These are phyloP conservation scores for Engystomops pustulosus DNA, from an alignment of 2,113 vertebrate species.

Conservation along the genomic window DNA sequence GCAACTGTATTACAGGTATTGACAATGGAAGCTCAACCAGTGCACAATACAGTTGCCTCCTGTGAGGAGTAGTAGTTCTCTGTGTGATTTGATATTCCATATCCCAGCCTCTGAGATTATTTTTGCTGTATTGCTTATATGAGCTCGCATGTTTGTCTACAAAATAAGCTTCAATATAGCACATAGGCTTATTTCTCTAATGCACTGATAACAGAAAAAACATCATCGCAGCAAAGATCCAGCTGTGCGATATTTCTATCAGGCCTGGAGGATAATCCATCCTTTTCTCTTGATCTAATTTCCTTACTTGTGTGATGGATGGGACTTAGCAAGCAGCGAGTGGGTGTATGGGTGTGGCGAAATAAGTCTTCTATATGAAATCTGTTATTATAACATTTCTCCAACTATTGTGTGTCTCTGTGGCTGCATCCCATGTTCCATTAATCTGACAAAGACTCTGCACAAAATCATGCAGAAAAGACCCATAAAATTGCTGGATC, in stretches of 20 bases:
- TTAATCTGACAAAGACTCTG: neutral
- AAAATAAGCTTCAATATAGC: slow-evolving; percentile 35
- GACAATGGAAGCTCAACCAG: too few relatives aligned
- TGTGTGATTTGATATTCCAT: neutral
- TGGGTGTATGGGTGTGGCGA: slow-evolving; percentile 23
- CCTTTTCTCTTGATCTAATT: slow-evolving; percentile 52
- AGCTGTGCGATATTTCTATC: slow-evolving; percentile 39
- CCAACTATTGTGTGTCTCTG: neutral
- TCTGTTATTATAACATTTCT: slow-evolving; percentile 30
- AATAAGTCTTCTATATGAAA: slow-evolving; percentile 25
- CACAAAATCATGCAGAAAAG: neutral
- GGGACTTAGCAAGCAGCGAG: slow-evolving; percentile 38
- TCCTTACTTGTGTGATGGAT: slow-evolving; percentile 51
- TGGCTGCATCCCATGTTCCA: neutral
- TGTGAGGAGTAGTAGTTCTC: too few relatives aligned
- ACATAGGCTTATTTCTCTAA: slow-evolving; percentile 20
- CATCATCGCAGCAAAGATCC: slow-evolving; percentile 10
- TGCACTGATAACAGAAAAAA: slow-evolving; percentile 20
- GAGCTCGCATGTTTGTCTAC: neutral
- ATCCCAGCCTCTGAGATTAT: neutral
- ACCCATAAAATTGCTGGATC: neutral
- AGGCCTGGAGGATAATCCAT: slow-evolving; percentile 45
- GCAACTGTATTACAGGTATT: too few relatives aligned
- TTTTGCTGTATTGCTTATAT: neutral
- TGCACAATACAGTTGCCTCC: neutral